phyloP scores from a whole-genome alignment of 2,797 vertebrate species.

The Rhodeus uyekii region DNA sequence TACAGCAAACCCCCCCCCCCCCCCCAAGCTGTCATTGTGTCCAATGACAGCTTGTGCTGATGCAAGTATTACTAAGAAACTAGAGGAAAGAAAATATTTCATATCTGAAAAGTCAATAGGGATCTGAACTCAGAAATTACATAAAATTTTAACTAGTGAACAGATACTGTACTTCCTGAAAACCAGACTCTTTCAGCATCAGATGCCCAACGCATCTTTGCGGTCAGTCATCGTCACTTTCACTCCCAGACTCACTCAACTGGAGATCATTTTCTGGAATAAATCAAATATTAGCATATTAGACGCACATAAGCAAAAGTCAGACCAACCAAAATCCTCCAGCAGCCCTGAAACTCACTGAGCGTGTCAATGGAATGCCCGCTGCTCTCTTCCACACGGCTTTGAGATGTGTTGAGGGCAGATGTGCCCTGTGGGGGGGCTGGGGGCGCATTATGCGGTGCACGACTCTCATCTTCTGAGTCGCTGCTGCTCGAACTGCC shows the following conservation, averaged over 20 bases:
- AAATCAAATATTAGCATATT: conserved; percentile 6
- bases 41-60: conserved; percentile 25
- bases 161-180: conserved; percentile 23
- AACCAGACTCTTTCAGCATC: neutral
- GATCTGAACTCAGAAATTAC: conserved; percentile 28
- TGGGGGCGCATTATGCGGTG: conserved; percentile 62
- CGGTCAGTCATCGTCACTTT: conserved; percentile 88
- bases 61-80: conserved; percentile 26
- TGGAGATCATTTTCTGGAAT: conserved; percentile 92
- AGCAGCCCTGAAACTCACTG: conserved; percentile 78
- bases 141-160: neutral
- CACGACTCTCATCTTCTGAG: conserved; percentile 80
- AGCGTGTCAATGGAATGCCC: conserved; percentile 90
- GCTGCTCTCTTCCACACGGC: conserved; percentile 74
- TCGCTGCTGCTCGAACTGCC: conserved; percentile 93
- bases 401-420: conserved; percentile 65
- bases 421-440: conserved; percentile 70
- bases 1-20: conserved; percentile 30
- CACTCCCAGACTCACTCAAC: conserved; percentile 95
- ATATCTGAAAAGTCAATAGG: conserved; percentile 1
- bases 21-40: conserved; percentile 18
- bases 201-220: neutral
- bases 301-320: neutral
- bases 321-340: neutral
- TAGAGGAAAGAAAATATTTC: conserved; percentile 26